phyloP scores from a whole-genome alignment of 2,797 vertebrate genomes.

The Aphelocoma californica region DNA sequence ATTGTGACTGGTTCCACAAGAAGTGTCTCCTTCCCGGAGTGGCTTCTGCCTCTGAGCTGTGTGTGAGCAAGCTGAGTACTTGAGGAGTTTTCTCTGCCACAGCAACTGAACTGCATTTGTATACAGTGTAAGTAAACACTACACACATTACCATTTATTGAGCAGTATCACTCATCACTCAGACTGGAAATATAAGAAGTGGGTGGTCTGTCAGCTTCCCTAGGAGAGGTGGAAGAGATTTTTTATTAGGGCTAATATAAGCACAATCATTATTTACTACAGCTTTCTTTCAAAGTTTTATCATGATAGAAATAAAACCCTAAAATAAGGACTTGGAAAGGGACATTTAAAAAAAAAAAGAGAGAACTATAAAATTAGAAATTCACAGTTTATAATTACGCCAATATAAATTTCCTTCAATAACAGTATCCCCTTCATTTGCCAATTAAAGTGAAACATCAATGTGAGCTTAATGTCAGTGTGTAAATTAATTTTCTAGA shows the following conservation, averaged over 20 bases:
- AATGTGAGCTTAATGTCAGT: constrained; percentile 44
- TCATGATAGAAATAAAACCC: constrained; percentile 29
- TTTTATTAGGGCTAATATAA: constrained; percentile 48
- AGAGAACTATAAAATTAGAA: constrained; percentile 57
- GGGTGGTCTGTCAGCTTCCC: constrained; percentile 42
- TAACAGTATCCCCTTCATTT: constrained; percentile 65
- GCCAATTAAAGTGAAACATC: constrained; percentile 62
- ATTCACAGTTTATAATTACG: constrained; percentile 73
- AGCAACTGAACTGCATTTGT: background rate
- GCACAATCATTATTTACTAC: constrained; percentile 48
- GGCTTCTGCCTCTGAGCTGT: background rate
- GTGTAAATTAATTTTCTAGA: constrained; percentile 62
- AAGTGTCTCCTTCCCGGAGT: background rate
- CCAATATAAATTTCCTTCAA: constrained; percentile 66
- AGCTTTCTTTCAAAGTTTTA: constrained; percentile 30
- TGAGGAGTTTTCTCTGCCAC: background rate
- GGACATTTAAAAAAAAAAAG: constrained; percentile 28
- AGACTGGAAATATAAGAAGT: background rate
- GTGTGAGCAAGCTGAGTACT: background rate
- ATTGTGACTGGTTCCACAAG: background rate
- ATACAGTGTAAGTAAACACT: background rate
- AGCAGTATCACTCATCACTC: background rate
- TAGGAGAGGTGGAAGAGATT: constrained; percentile 15
- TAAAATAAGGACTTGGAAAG: constrained; percentile 34
- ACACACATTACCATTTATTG: background rate